phyloP scores from a whole-genome alignment of 1,140 invertebrate genomes.

The Muscidifurax raptorellus region DNA sequence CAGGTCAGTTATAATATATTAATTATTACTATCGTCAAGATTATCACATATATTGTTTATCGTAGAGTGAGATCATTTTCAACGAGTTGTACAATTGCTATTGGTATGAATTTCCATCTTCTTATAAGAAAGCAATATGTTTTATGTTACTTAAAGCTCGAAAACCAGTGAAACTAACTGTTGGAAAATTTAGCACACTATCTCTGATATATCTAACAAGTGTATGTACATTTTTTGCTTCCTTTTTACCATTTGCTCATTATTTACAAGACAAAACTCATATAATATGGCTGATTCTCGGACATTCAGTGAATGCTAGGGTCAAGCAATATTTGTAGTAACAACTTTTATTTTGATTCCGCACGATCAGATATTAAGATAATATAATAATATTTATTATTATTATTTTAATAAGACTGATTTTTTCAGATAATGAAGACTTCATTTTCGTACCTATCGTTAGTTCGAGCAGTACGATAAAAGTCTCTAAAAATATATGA shows the following conservation, averaged over 20 bases:
- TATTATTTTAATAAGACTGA: neutral
- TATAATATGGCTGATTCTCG: no score
- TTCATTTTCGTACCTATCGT: slow-evolving; percentile 40
- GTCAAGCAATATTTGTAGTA: no score
- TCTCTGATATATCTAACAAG: slow-evolving; percentile 41
- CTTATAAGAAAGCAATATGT: slow-evolving; percentile 1
- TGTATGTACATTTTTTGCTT: slow-evolving; percentile 1
- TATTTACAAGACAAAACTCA: neutral
- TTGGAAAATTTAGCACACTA: slow-evolving; percentile 44
- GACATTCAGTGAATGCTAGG: no score
- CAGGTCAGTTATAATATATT: slow-evolving; percentile 9
- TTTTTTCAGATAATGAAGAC: slow-evolving; percentile 49
- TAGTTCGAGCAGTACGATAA: slow-evolving; percentile 28
- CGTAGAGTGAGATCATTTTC: slow-evolving; percentile 38
- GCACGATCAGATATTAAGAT: no score
- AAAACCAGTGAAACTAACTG: slow-evolving; percentile 35
- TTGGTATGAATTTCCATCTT: slow-evolving; percentile 26
- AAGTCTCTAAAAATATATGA: neutral
- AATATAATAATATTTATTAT: no score
- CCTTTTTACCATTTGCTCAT: neutral
- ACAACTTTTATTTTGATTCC: no score
- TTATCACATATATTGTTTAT: slow-evolving; percentile 12
- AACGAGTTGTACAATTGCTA: slow-evolving; percentile 16
- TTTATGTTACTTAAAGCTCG: slow-evolving; percentile 41
- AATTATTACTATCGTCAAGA: neutral